Base-by-base conservation (phyloP, 2,888 invertebrate species). In the Idaea aversata region DNA sequence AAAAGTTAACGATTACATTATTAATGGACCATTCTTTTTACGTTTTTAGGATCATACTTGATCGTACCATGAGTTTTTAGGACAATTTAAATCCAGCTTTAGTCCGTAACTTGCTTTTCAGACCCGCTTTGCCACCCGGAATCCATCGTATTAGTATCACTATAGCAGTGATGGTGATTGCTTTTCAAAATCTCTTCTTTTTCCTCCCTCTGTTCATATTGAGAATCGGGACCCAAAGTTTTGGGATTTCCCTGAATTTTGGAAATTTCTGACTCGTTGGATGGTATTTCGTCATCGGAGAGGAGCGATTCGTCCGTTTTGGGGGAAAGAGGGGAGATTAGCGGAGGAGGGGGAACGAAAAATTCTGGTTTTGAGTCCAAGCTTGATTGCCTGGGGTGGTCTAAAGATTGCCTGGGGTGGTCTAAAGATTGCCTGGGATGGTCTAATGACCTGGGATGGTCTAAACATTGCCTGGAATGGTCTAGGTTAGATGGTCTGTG, bases 51-150 rank as follows among this genome's bases (percentile, higher is more conserved):
- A 25, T 25, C 25, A 25, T 25, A 25, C 1, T 25, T 25, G 1
- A 25, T 25, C 25, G 25, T 25, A 25, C 25, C 25, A 25, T 25
- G 25, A 25, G 25, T 25, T 25, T 25, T 25, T 25, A 25, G 25
- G 25, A 25, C 3, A 25, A 25, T 25, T 25, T 25, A 2, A 25
- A 25, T 25, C 3, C 25, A 5, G 7, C 7, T 47, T 77, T 76
- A 90, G 72, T 93, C 93, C 59, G 93, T 93, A n/a, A 88, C 94
- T 66, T 93, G 93, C 80, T 94, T 95, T 70, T 95, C 95, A 0
- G 94, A 94, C 0, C 95, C 95, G 74, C 95, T 95, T 70, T 95
- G 95, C 95, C 95, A 95, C 0, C 95, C 95, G 0, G 95, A 94
- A 72, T 95, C 95, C 91, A 95, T 94, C 0, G 95, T 95, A 59